These are phyloP conservation scores for Rhea americana DNA, from an alignment of 2,113 vertebrate species.

Conservation along the genomic window DNA sequence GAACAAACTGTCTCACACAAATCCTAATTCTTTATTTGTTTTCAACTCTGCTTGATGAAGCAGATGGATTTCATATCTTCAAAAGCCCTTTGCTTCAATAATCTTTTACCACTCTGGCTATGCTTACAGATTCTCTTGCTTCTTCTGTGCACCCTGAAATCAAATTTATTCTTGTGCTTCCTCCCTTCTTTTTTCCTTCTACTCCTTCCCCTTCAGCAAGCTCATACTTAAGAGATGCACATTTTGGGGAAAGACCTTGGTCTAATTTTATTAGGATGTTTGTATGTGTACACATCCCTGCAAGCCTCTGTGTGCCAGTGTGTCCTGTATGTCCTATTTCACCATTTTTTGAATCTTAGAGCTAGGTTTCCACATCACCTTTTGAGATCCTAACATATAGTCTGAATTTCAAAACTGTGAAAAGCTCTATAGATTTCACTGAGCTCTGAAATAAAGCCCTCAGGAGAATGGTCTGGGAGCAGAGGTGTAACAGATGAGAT, in stretches of 20 bases:
- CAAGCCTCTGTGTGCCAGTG: not conserved
- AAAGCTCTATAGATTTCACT: not conserved
- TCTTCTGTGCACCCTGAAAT: not conserved
- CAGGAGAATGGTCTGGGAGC: not conserved
- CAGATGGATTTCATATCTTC: not conserved
- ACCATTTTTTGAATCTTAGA: not conserved
- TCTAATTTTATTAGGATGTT: not conserved
- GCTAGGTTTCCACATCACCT: not conserved
- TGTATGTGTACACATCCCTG: not conserved
- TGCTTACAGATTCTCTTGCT: not conserved
- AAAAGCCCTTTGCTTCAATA: slow-evolving; percentile 9
- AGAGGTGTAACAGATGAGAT: not conserved
- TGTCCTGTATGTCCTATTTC: not conserved
- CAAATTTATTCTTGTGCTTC: not conserved
- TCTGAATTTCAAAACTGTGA: not conserved
- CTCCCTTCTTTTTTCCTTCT: not conserved
- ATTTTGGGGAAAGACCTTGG: not conserved
- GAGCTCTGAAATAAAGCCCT: not conserved
- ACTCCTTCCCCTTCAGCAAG: not conserved
- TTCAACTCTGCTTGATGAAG: not conserved
- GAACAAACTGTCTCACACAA: not conserved
- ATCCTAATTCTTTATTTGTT: not conserved
- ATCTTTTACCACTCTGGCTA: not conserved
- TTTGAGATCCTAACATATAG: not conserved
- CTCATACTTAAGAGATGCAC: not conserved